Base-by-base conservation (phyloP, 2,797 vertebrate genomes). In the Alfaro cultratus region DNA sequence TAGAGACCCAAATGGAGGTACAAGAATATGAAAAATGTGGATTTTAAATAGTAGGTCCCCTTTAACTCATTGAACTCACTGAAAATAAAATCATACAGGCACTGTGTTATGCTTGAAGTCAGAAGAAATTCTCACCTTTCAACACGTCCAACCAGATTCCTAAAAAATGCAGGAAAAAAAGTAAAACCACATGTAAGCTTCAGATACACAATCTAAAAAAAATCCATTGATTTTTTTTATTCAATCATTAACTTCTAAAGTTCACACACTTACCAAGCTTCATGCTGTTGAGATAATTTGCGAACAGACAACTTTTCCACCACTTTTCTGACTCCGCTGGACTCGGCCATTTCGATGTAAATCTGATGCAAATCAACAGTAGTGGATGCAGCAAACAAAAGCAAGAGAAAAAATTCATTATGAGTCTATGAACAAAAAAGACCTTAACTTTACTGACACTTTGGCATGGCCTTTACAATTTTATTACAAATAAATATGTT, bases 341-440 rank as follows among this genome's bases (percentile, higher is more conserved):
- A 4, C 16, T 88, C 79, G 0, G 47, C 57, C 95, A 96, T 94
- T 89, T 95, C 95, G 15, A 96, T 74, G 76, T 91, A 94, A 0
- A 95, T 90, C 95, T 96, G 83, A 8, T 45, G 16, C 0, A 62
- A 6, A 34, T 1, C 64, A 26, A 41, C 62, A 67, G 31, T 3
- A 16, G 57, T 16, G 31, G 31, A 29, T 36, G 31, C 60, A 64
- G 34, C 62, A 64, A 64, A 68, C 18, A 26, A 12, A 41, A 68
- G 36, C 21, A 41, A 41, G 1, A 1, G 4, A 26, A 1, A 68
- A 68, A 53, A 53, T 26, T 23, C 3, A 53, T 26, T 8, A 51
- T 8, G 8, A 53, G 55, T 31, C 55, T 31, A 62, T 18, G 31
- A 16, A 31, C 31, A 21, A 64, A 18, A 36, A 64, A 31, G 4